Conservation (phyloP, 1,140 invertebrate species). For the Bombus sibiricus region DNA sequence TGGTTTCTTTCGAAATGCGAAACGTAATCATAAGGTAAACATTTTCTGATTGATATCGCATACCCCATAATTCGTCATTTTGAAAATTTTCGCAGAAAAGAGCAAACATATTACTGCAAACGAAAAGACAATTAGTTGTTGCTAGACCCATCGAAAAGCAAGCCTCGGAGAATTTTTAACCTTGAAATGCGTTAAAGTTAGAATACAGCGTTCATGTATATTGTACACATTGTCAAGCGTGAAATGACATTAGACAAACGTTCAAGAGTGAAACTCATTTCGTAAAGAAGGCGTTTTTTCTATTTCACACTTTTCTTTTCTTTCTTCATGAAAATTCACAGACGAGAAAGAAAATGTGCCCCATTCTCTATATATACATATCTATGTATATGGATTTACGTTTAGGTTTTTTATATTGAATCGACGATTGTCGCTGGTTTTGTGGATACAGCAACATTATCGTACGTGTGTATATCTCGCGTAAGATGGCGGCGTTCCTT, state of each 20-base stretch:
- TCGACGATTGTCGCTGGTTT: neutral
- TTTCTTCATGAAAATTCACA: too few relatives aligned
- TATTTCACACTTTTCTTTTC: neutral
- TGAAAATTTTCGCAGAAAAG: too few relatives aligned
- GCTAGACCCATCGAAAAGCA: neutral
- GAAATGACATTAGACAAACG: neutral
- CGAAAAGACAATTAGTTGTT: neutral
- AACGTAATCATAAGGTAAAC: neutral
- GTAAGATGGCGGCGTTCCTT: conserved; percentile 75
- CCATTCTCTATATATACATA: neutral
- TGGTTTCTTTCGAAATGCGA: conserved; percentile 47
- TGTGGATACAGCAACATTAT: conserved; percentile 50
- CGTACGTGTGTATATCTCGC: conserved; percentile 63
- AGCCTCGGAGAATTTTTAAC: neutral
- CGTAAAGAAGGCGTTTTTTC: neutral
- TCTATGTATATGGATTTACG: neutral
- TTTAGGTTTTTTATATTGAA: neutral
- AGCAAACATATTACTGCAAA: fast-evolving
- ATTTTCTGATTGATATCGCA: neutral
- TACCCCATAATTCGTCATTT: fast-evolving
- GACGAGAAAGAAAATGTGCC: too few relatives aligned
- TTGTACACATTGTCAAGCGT: neutral
- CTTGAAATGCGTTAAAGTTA: neutral
- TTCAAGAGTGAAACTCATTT: neutral
- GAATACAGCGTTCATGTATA: neutral